Percentiles rank a stretch among this genome's conserved stretches.
Conservation (phyloP, 2,797 vertebrate species). For the Pelochelys cantorii region DNA sequence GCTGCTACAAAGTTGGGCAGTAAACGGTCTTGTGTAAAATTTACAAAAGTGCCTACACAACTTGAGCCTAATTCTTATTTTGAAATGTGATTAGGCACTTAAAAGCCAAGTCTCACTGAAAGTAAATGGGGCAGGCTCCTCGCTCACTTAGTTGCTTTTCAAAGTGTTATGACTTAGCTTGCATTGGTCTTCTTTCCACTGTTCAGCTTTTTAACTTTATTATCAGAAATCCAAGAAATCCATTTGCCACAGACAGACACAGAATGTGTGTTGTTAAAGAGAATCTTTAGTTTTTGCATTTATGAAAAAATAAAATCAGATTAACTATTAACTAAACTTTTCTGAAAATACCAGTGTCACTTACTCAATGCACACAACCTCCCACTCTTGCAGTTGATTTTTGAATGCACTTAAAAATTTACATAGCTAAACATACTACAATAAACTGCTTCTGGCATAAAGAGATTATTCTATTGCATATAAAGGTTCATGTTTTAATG, state of each 20-base stretch:
- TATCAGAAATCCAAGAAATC: background rate
- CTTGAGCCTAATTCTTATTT: background rate
- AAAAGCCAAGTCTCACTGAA: background rate
- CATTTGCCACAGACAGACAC: background rate
- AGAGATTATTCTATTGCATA: background rate
- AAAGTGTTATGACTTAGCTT: background rate
- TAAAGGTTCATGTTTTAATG: background rate
- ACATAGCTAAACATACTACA: background rate
- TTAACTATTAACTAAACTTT: background rate
- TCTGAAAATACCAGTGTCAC: background rate
- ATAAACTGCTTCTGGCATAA: background rate
- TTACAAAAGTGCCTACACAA: fast-evolving
- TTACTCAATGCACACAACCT: background rate
- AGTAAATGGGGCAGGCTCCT: background rate
- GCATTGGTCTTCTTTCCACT: background rate
- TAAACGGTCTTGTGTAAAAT: background rate
- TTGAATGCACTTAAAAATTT: background rate
- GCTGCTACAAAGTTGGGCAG: background rate
- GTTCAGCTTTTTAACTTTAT: background rate
- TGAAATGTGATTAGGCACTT: background rate
- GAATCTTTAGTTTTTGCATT: background rate
- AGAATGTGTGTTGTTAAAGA: background rate
- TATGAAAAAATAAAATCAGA: background rate
- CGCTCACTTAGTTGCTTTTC: background rate
- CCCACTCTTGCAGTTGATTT: background rate